These are phyloP conservation scores for Homalodisca vitripennis DNA, from an alignment of 1,140 invertebrate genomes.

Conservation along the genomic window DNA sequence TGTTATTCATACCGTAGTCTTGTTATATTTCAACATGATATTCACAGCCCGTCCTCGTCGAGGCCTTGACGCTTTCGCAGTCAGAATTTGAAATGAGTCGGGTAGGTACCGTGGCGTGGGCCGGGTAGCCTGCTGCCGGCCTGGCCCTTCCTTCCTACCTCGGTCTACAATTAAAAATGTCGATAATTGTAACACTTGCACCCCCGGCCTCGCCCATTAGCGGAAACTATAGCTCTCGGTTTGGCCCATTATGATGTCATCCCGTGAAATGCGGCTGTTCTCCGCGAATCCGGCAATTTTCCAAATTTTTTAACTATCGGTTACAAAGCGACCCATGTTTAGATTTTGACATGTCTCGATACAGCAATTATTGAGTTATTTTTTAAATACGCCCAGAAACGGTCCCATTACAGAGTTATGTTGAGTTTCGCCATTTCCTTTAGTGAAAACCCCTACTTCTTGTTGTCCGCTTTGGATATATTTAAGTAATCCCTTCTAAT, in stretches of 20 bases:
- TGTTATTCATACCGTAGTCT: constrained; percentile 22
- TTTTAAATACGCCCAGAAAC: neutral
- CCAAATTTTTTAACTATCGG: constrained; percentile 13
- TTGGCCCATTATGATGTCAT: constrained; percentile 5
- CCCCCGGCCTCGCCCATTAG: constrained; percentile 9
- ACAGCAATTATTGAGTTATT: constrained; percentile 13
- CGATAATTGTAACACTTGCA: constrained; percentile 12
- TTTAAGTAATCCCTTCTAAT: too few species aligned
- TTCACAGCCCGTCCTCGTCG: constrained; percentile 5
- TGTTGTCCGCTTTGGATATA: too few species aligned
- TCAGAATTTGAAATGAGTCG: constrained; percentile 19
- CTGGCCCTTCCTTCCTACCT: neutral
- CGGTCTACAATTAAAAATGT: constrained; percentile 16
- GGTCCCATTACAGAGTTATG: too few species aligned
- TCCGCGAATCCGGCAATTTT: constrained; percentile 11
- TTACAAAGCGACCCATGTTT: constrained; percentile 3
- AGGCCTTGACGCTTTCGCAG: constrained; percentile 24
- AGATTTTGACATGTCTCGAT: neutral
- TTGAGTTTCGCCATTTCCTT: too few species aligned
- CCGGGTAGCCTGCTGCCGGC: neutral
- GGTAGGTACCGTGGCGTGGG: neutral
- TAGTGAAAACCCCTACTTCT: too few species aligned
- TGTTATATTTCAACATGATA: constrained; percentile 23
- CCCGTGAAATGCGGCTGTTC: too few species aligned
- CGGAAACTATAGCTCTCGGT: neutral